Conservation (phyloP, 2,113 vertebrate species). For the Nematolebias whitei region DNA sequence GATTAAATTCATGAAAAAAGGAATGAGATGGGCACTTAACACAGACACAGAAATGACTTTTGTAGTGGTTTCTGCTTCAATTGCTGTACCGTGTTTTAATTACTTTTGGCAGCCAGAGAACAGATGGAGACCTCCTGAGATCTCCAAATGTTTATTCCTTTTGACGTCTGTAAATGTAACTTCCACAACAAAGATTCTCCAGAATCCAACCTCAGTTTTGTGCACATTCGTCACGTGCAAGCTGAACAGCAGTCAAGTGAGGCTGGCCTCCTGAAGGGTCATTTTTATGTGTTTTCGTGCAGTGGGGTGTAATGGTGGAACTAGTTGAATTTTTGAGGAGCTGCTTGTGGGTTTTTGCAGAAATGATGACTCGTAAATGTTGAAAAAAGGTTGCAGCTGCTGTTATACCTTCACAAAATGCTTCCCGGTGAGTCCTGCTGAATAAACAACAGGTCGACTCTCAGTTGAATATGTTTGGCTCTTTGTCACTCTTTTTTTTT, state of each 20-base stretch:
- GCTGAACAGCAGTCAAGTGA: not conserved
- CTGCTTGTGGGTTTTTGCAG: not conserved
- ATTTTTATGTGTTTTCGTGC: not conserved
- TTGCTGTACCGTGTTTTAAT: not conserved
- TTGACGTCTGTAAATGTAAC: not conserved
- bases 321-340: not conserved
- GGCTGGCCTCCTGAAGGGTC: not conserved
- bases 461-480: not conserved
- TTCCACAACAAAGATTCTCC: too few relatives aligned
- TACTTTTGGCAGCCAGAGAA: not conserved
- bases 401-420: not conserved
- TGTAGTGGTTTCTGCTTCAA: not conserved
- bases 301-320: not conserved
- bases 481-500: not conserved
- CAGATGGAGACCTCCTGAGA: not conserved
- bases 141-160: not conserved
- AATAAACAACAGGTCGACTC: not conserved
- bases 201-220: not conserved
- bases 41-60: not conserved
- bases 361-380: too few relatives aligned
- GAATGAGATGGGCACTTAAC: not conserved
- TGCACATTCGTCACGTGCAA: too few relatives aligned
- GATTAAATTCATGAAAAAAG: not conserved
- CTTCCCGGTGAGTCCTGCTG: not conserved
- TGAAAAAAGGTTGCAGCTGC: too few relatives aligned